Evolutionary conservation across 2,888 invertebrate genomes (phyloP).

Genomic region (Cephus pygmeus): DNA sequence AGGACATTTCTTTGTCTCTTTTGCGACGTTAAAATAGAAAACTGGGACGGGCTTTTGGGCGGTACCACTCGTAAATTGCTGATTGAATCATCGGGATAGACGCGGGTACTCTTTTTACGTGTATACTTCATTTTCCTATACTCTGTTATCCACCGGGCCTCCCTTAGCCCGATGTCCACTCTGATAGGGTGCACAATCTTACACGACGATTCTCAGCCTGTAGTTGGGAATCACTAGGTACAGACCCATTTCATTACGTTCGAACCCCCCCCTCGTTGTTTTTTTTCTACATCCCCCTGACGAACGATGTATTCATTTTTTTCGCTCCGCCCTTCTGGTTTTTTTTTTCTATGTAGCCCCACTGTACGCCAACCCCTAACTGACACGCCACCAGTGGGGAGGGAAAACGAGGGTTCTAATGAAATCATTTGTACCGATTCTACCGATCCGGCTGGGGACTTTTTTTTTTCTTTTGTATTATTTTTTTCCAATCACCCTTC

Average conservation of each 20-base stretch:
- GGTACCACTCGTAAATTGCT: not conserved
- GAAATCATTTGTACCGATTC: slow-evolving; percentile 54
- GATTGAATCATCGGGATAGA: not conserved
- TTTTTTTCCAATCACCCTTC: not conserved
- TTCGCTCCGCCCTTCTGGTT: slow-evolving; percentile 17
- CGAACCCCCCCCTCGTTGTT: slow-evolving; percentile 18
- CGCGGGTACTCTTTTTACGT: not conserved
- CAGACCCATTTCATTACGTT: slow-evolving; percentile 17
- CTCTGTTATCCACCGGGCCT: slow-evolving; percentile 35
- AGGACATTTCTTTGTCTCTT: slow-evolving; percentile 48
- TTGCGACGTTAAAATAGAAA: slow-evolving; percentile 54
- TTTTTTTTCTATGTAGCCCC: slow-evolving; percentile 7
- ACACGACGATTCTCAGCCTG: not conserved
- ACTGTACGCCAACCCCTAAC: slow-evolving; percentile 7
- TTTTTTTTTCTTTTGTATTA: slow-evolving; percentile 30
- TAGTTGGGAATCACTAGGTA: not conserved
- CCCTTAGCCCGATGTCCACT: not conserved
- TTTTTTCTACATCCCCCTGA: slow-evolving; percentile 34
- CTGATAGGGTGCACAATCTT: not conserved
- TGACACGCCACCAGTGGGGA: not conserved
- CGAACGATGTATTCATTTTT: slow-evolving; percentile 28
- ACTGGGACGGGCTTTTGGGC: slow-evolving; percentile 36
- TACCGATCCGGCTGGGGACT: slow-evolving; percentile 48
- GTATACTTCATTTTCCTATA: slow-evolving; percentile 7
- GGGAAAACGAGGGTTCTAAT: slow-evolving; percentile 44